These are phyloP conservation scores for Siniperca obscura DNA, from an alignment of 2,797 vertebrate species.

Conservation along the genomic window DNA sequence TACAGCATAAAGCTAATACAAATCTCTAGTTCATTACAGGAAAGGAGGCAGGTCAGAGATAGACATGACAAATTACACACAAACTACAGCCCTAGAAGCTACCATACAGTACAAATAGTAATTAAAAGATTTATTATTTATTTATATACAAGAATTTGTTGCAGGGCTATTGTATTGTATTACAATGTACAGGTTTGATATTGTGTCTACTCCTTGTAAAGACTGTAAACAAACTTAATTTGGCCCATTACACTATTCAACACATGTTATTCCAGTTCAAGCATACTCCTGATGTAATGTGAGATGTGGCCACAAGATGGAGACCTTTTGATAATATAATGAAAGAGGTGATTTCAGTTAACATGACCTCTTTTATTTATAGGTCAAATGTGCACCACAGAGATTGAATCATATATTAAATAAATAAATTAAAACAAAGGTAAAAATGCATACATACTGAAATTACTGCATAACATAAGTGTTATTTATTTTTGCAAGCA, in stretches of 20 bases:
- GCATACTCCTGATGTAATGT: neutral
- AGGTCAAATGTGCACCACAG: conserved; percentile 1
- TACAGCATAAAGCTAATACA: neutral
- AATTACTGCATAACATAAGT: neutral
- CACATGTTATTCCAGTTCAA: neutral
- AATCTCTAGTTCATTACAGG: neutral
- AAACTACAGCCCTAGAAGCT: neutral
- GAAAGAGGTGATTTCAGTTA: conserved; percentile 12
- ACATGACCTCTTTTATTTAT: conserved; percentile 22
- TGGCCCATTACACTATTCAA: neutral
- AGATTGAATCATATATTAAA: conserved; percentile 12
- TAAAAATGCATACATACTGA: neutral
- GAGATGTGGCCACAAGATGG: conserved; percentile 57
- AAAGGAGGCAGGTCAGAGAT: neutral
- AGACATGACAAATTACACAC: neutral
- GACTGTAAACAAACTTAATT: neutral
- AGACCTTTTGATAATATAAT: conserved; percentile 15
- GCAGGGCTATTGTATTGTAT: neutral
- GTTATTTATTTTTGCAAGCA: conserved; percentile 12
- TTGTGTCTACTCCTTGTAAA: neutral
- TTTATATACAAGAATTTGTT: neutral
- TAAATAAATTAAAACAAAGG: neutral
- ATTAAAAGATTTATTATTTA: neutral
- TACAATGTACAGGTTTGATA: neutral
- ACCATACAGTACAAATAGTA: neutral